Percentiles rank a stretch among this genome's conserved stretches.
phyloP scores from a whole-genome alignment of 2,888 invertebrate genomes.

The Seira sanloemensis region DNA sequence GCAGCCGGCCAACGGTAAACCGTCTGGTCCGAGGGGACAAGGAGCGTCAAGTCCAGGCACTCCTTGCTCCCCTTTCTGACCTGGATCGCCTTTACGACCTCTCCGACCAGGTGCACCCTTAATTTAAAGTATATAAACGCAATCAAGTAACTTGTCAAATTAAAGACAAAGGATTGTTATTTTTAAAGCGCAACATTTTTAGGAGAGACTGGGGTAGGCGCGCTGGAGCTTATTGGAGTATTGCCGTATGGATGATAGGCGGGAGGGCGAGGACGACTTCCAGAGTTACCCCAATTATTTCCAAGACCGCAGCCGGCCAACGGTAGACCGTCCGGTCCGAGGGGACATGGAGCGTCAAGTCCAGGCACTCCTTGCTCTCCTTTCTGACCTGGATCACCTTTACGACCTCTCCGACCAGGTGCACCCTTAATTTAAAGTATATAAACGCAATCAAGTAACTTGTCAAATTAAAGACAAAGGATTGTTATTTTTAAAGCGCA shows the following conservation, averaged over 20 bases:
- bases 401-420: conserved; percentile 90
- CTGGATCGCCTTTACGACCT: conserved; percentile 93
- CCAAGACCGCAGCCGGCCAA: conserved; percentile 79
- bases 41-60: conserved; percentile 98
- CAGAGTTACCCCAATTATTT: conserved; percentile 17
- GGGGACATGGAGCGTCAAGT: conserved; percentile 98
- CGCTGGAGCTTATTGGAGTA: conserved; percentile 34
- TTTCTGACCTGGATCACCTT: conserved; percentile 94
- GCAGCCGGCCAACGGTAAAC: conserved; percentile 87
- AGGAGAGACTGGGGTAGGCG: conserved; percentile 31
- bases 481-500: no score
- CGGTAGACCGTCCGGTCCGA: conserved; percentile 96
- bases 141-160: no score
- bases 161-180: no score
- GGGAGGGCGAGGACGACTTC: conserved; percentile 48
- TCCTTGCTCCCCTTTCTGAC: conserved; percentile 93
- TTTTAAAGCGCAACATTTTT: no score
- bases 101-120: conserved; percentile 91
- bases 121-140: conserved; percentile 70
- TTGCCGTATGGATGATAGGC: conserved; percentile 33
- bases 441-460: no score
- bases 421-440: conserved; percentile 82
- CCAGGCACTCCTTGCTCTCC: conserved; percentile 96
- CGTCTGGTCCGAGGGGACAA: conserved; percentile 97
- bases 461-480: no score